Conservation (phyloP, 1,140 invertebrate genomes). For the Chelonus insularis region DNA sequence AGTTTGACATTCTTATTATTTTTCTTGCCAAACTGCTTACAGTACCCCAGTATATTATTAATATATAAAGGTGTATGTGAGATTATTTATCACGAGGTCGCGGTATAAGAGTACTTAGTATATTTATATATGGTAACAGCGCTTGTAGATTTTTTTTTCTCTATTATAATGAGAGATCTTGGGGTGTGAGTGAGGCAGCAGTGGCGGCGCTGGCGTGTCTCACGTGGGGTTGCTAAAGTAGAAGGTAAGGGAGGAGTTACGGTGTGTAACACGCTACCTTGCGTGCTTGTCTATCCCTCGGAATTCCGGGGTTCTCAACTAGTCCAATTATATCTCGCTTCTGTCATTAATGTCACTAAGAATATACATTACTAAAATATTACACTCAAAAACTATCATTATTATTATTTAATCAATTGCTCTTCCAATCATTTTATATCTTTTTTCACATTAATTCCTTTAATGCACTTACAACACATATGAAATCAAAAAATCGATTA, state of each 20-base stretch:
- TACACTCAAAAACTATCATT: background rate
- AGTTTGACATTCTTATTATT: too few species aligned
- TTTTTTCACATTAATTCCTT: too few species aligned
- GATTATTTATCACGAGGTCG: slow-evolving; percentile 34
- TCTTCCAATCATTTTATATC: too few species aligned
- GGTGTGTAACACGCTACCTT: slow-evolving; percentile 51
- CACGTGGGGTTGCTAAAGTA: slow-evolving; percentile 37
- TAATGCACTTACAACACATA: too few species aligned
- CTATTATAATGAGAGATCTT: slow-evolving; percentile 46
- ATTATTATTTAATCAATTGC: background rate
- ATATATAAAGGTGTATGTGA: slow-evolving; percentile 33
- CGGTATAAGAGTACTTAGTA: slow-evolving; percentile 24
- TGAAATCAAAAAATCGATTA: too few species aligned
- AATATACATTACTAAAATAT: slow-evolving; percentile 7
- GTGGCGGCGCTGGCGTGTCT: slow-evolving; percentile 35
- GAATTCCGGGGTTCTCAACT: slow-evolving; percentile 49
- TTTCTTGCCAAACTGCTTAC: too few species aligned
- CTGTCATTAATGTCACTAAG: slow-evolving; percentile 1
- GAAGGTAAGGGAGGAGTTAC: slow-evolving; percentile 29
- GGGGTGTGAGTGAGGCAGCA: slow-evolving; percentile 31
- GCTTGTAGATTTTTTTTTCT: slow-evolving; percentile 33
- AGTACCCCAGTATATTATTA: slow-evolving; percentile 19
- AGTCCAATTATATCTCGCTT: slow-evolving; percentile 23
- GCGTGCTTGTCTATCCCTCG: slow-evolving; percentile 55
- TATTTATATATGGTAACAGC: slow-evolving; percentile 37